A percentile compares a stretch with the other conserved stretches of the same genome.
phyloP scores from a whole-genome alignment of 2,888 invertebrate genomes.

The Tetramorium bicarinatum region DNA sequence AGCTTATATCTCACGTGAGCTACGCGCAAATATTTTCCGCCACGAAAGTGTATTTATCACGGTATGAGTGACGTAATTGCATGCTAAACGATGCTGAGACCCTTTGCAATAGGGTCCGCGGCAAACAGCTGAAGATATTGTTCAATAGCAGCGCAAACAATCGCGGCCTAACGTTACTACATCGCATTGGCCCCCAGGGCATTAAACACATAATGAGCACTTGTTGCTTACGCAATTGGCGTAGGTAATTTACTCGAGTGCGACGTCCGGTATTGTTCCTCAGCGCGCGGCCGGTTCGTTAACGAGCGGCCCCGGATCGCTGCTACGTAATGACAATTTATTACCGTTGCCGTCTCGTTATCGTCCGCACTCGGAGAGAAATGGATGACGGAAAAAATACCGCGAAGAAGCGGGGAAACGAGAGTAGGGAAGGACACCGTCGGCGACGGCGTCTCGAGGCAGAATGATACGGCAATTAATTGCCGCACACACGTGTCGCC shows the following conservation, averaged over 20 bases:
- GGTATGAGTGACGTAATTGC: background rate
- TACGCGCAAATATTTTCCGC: background rate
- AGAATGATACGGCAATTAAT: constrained; percentile 67
- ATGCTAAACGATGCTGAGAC: constrained; percentile 8
- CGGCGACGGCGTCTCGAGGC: constrained; percentile 31
- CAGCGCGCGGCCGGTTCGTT: constrained; percentile 60
- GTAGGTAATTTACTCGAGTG: constrained; percentile 58
- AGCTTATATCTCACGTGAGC: background rate
- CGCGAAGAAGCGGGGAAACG: background rate
- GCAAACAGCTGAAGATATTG: constrained; percentile 33
- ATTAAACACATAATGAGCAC: constrained; percentile 70
- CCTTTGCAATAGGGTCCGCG: background rate
- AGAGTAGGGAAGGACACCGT: background rate
- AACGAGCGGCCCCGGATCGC: constrained; percentile 57
- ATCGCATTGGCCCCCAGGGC: constrained; percentile 1
- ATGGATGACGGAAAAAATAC: constrained; percentile 49
- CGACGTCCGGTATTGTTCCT: constrained; percentile 61
- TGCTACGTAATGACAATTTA: constrained; percentile 63
- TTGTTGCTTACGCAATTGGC: constrained; percentile 72
- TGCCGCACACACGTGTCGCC: constrained; percentile 52
- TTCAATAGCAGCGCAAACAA: constrained; percentile 37
- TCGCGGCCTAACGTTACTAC: constrained; percentile 45
- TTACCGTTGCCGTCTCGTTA: constrained; percentile 63
- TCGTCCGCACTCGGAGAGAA: constrained; percentile 33
- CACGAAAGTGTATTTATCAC: background rate